Evolutionary conservation across 2,888 invertebrate genomes (phyloP).

Genomic region (Phaedon cochleariae): DNA sequence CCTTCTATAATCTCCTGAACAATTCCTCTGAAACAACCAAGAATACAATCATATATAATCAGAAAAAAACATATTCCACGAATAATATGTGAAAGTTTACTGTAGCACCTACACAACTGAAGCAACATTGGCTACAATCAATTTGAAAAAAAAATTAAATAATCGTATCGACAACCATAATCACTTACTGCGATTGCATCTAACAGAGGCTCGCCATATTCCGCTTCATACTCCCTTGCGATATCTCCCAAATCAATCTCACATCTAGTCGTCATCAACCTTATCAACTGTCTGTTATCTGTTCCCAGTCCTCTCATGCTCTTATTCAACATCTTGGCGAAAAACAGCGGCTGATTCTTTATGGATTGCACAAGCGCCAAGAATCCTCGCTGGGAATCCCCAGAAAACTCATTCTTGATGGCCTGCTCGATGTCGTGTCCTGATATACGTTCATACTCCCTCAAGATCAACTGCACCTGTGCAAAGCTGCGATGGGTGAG

Average conservation of each 20-base stretch:
- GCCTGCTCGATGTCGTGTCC: constrained; percentile 81
- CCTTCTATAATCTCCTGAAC: constrained; percentile 88
- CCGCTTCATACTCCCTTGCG: constrained; percentile 77
- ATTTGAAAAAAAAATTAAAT: too few species aligned
- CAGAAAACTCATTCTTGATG: constrained; percentile 85
- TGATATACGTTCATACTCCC: constrained; percentile 46
- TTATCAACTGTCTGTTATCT: constrained; percentile 84
- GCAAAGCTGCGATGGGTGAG: constrained; percentile 80
- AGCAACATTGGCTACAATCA: neutral
- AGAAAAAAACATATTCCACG: too few species aligned
- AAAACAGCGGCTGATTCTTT: constrained; percentile 81
- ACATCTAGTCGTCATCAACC: constrained; percentile 82
- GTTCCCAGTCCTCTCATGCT: constrained; percentile 93
- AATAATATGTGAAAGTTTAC: constrained; percentile 24
- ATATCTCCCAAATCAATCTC: constrained; percentile 89
- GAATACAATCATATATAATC: too few species aligned
- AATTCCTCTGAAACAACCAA: constrained; percentile 78
- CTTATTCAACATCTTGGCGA: constrained; percentile 85
- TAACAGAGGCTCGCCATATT: constrained; percentile 79
- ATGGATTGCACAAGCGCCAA: constrained; percentile 84
- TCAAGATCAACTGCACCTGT: constrained; percentile 66
- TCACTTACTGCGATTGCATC: constrained; percentile 78
- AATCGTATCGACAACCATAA: too few species aligned
- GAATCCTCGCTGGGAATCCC: constrained; percentile 81
- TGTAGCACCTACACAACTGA: too few species aligned